Evolutionary conservation across 2,888 invertebrate species (phyloP).

Genomic region (Branchipolynoe longqiensis): DNA sequence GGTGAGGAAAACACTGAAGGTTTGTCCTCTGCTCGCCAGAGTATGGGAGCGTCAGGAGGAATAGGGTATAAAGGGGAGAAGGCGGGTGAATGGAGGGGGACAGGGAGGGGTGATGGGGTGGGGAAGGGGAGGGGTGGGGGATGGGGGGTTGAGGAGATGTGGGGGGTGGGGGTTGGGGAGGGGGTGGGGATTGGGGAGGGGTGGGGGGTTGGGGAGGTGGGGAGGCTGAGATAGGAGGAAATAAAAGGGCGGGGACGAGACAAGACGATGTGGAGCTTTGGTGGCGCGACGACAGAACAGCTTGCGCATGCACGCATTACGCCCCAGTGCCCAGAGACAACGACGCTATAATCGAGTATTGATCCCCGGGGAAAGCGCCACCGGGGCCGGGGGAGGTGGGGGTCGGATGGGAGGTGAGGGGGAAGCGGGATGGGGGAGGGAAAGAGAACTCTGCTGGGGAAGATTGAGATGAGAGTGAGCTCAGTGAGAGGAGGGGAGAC

Average conservation of each 20-base stretch:
- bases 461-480: too few species aligned
- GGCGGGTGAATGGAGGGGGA: too few species aligned
- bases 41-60: too few species aligned
- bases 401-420: background rate
- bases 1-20: too few species aligned
- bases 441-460: background rate
- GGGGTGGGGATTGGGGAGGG: background rate
- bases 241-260: background rate
- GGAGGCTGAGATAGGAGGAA: background rate
- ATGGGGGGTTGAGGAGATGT: background rate
- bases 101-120: background rate
- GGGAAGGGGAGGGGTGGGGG: background rate
- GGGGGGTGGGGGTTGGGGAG: background rate
- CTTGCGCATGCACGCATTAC: too few species aligned
- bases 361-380: background rate
- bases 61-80: too few species aligned
- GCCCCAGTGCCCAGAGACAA: background rate
- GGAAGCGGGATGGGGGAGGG: background rate
- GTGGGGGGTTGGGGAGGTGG: background rate
- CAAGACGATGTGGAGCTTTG: background rate
- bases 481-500: too few species aligned
- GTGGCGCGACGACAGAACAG: too few species aligned
- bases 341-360: constrained; percentile 12
- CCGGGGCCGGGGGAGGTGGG: background rate
- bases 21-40: too few species aligned